phyloP scores from a whole-genome alignment of 2,113 vertebrate genomes.

The Leptocoma aspasia region DNA sequence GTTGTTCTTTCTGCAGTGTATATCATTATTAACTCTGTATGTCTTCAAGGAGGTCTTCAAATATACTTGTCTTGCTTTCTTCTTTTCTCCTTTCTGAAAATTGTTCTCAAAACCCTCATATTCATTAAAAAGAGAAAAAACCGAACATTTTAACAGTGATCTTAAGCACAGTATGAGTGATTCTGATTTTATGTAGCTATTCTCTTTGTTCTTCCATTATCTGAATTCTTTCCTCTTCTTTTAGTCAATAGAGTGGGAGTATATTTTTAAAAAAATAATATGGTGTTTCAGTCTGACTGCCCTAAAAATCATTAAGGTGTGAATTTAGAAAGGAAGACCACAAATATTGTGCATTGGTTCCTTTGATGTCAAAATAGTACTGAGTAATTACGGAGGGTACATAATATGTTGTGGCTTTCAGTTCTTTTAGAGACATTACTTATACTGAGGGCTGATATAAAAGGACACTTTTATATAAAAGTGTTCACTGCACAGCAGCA shows the following conservation, averaged over 20 bases:
- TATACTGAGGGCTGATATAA: conserved; percentile 37
- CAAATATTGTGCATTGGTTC: conserved; percentile 4
- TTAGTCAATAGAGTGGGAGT: neutral
- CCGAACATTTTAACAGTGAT: conserved; percentile 12
- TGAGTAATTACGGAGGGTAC: conserved; percentile 53
- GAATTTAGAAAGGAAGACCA: conserved; percentile 32
- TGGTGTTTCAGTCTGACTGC: conserved; percentile 8
- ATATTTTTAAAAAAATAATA: neutral
- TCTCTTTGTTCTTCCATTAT: conserved; percentile 55
- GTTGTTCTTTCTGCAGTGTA: conserved; percentile 50
- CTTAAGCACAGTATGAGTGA: conserved; percentile 51
- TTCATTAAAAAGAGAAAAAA: conserved; percentile 15
- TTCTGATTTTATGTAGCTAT: conserved; percentile 42
- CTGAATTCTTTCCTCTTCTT: neutral
- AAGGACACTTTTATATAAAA: neutral
- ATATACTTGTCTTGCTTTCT: neutral
- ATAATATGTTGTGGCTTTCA: conserved; percentile 26
- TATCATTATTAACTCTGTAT: conserved; percentile 59
- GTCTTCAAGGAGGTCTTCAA: conserved; percentile 65
- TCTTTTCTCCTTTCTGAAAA: neutral
- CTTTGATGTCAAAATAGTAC: conserved; percentile 41
- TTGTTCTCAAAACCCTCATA: conserved; percentile 20
- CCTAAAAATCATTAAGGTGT: conserved; percentile 53
- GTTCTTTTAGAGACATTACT: conserved; percentile 36
- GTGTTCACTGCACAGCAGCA: neutral